These are phyloP conservation scores for Brachyrhaphis roseni DNA, from an alignment of 2,797 vertebrate genomes.

Conservation along the genomic window DNA sequence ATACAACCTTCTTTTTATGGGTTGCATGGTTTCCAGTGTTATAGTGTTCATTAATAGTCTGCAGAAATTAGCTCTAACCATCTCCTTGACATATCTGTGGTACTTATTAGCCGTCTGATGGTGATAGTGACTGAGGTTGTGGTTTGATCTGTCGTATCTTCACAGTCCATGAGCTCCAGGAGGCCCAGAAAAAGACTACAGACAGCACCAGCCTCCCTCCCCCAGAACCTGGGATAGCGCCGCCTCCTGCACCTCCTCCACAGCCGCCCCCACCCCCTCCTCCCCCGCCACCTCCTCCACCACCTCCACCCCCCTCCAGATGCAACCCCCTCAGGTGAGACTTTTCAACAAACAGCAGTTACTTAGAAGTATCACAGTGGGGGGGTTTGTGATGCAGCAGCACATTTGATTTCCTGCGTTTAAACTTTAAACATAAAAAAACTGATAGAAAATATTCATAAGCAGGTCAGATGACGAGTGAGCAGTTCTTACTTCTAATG, in stretches of 20 bases:
- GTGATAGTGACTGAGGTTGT: not conserved
- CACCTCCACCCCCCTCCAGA: conserved; percentile 80
- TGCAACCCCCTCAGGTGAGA: conserved; percentile 85
- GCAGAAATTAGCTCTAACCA: not conserved
- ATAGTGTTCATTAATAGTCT: not conserved
- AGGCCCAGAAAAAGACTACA: conserved; percentile 55
- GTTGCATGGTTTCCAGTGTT: not conserved
- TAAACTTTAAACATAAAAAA: not conserved
- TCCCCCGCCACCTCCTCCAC: conserved; percentile 79
- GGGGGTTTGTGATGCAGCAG: not conserved
- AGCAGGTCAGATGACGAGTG: not conserved
- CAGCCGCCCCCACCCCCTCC: conserved; percentile 78
- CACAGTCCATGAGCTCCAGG: conserved; percentile 76
- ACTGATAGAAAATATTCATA: not conserved
- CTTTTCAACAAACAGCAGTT: not conserved
- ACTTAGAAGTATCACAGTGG: not conserved
- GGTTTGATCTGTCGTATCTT: not conserved
- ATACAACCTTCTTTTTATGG: not conserved
- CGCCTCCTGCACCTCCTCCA: conserved; percentile 68
- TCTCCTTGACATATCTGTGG: not conserved
- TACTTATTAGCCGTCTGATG: not conserved
- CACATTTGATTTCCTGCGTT: not conserved
- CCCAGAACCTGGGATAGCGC: conserved; percentile 42
- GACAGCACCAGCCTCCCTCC: conserved; percentile 31
- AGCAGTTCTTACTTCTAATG: not conserved